phyloP scores from a whole-genome alignment of 2,888 invertebrate genomes.

The Salticus scenicus region DNA sequence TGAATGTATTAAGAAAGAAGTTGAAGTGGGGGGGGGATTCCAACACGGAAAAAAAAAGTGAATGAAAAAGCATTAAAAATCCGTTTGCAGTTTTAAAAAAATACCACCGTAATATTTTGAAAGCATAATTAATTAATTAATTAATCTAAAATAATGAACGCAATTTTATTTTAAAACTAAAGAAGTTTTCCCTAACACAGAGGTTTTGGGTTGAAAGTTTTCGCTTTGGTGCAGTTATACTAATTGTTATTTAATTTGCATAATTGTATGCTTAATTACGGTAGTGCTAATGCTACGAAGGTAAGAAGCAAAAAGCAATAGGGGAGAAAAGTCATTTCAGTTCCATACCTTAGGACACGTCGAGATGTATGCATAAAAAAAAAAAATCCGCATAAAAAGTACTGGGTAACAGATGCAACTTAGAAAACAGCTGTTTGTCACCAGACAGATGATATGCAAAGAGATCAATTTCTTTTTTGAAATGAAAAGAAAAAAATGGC shows the following conservation, averaged over 20 bases:
- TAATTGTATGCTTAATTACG: slow-evolving; percentile 70
- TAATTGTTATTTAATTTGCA: slow-evolving; percentile 71
- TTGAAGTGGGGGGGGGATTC: slow-evolving; percentile 16
- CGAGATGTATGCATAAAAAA: neutral
- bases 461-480: too few species aligned
- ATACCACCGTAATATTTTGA: slow-evolving; percentile 53
- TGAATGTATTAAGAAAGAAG: slow-evolving; percentile 44
- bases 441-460: too few species aligned
- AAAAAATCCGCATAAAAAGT: neutral
- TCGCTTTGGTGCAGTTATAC: slow-evolving; percentile 60
- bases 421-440: neutral
- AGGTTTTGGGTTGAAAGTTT: slow-evolving; percentile 48
- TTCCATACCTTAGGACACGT: slow-evolving; percentile 50
- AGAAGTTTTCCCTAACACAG: slow-evolving; percentile 39
- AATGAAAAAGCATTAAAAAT: slow-evolving; percentile 40
- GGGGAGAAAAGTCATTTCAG: slow-evolving; percentile 10
- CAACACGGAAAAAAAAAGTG: slow-evolving; percentile 20
- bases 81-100: slow-evolving; percentile 33
- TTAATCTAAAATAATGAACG: slow-evolving; percentile 71
- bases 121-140: slow-evolving; percentile 70
- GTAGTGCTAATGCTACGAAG: slow-evolving; percentile 50
- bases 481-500: too few species aligned
- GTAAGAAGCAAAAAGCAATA: slow-evolving; percentile 41
- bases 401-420: neutral
- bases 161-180: slow-evolving; percentile 63